Evolutionary conservation across 2,888 invertebrate genomes (phyloP).

Genomic region (Chrysolina americana): DNA sequence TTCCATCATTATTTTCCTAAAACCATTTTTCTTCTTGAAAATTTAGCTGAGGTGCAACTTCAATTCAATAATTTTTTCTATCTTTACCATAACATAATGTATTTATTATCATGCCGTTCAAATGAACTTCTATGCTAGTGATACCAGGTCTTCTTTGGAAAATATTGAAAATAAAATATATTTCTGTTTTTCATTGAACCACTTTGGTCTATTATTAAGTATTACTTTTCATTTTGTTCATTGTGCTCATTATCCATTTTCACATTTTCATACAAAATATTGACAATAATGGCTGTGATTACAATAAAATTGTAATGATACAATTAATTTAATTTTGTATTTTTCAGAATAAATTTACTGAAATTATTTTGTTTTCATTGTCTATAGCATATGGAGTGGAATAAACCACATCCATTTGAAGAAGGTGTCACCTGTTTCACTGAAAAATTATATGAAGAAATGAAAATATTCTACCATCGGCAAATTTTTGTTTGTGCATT

Average conservation of each 20-base stretch:
- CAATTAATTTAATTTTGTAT: constrained; percentile 35
- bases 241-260: constrained; percentile 29
- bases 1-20: not conserved
- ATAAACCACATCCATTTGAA: no score
- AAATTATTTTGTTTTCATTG: constrained; percentile 27
- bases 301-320: constrained; percentile 32
- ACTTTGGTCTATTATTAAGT: constrained; percentile 32
- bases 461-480: no score
- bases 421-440: no score
- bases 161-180: not conserved
- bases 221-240: constrained; percentile 27
- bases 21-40: not conserved
- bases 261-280: constrained; percentile 26
- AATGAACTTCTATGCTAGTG: not conserved
- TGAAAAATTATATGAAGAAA: no score
- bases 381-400: no score
- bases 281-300: constrained; percentile 40
- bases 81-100: not conserved
- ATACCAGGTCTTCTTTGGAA: not conserved
- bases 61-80: no score
- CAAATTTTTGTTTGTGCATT: no score
- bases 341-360: constrained; percentile 41
- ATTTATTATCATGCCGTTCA: constrained; percentile 6
- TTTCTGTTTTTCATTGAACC: constrained; percentile 27
- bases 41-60: not conserved